Evolutionary conservation across 2,113 vertebrate species (phyloP), one percentile per base, ranked within the genome.

Genomic region (Redunca redunca): DNA sequence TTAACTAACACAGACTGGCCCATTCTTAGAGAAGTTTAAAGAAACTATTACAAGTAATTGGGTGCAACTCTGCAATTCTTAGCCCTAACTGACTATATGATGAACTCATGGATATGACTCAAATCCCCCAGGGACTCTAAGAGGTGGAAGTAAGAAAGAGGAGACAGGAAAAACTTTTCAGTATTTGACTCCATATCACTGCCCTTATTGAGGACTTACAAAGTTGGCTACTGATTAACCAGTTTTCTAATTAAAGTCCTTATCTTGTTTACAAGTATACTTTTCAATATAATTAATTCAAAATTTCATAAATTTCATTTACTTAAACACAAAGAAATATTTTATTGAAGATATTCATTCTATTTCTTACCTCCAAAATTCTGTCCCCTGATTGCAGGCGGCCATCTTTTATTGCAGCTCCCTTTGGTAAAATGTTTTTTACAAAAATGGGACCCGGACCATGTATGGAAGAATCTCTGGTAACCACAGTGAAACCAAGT

Each of bases 401-500:
- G 77, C 99, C 99, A 96, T 99, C 99, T 98, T 99, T 99, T 94
- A 99, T 98, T 67, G 99, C 99, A 81, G 99, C 99, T 97, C 99
- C 99, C 74, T 99, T 99, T 26, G 99, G 99, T 40, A 99, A 99
- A 98, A 99, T 99, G 98, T 99, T 99, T 98, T 99, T 99, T 90
- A 99, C 99, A 46, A 99, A 99, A 98, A 99, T 99, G 0, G 99
- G 99, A 53, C 99, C 99, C 2, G 99, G 99, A 25, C 99, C 99
- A 1, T 99, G 99, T 12, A 99, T 98, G 50, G 99, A 99, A 80
- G 99, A 99, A 92, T 99, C 99, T 99, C 99, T 99, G 93, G 99
- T 99, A 93, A 99, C 99, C 8, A 99, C 99, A 2, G 99, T 99
- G 97, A 99, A 99, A 60, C 99, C 99, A 94, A 99, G 99, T 81